A percentile compares a stretch with the other conserved stretches of the same genome.
Conservation (phyloP, 2,113 vertebrate genomes). For the Etia nguti region DNA sequence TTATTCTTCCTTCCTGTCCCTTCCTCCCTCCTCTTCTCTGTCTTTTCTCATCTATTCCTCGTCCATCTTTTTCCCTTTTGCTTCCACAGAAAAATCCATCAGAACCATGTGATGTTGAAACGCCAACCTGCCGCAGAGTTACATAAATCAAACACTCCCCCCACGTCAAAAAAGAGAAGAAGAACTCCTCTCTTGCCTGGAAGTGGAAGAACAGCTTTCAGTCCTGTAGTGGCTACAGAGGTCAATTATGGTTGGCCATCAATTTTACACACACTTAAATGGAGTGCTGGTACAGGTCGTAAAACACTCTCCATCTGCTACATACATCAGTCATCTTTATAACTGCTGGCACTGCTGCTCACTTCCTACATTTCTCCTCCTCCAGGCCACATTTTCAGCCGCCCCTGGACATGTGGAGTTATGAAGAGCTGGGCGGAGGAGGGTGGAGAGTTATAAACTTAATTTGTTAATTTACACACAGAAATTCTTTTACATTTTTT, state of each 20-base stretch:
- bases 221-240: conserved; percentile 47
- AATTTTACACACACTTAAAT: conserved; percentile 74
- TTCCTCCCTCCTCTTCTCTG: not conserved
- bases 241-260: conserved; percentile 69
- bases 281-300: conserved; percentile 66
- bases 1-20: not conserved
- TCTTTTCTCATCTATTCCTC: not conserved
- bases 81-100: conserved; percentile 4
- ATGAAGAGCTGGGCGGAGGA: not conserved
- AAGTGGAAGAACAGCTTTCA: conserved; percentile 44
- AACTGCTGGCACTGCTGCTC: not conserved
- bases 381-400: not conserved
- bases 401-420: not conserved
- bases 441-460: not conserved
- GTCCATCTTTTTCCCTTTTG: not conserved
- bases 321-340: conserved; percentile 68
- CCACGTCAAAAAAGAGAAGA: not conserved
- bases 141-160: conserved; percentile 45
- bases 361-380: conserved; percentile 8
- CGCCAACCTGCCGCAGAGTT: conserved; percentile 19
- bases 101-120: not conserved
- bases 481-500: not conserved
- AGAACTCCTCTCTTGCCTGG: not conserved
- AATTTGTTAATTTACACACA: not conserved
- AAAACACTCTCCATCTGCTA: conserved; percentile 67